Percentiles rank a stretch among this genome's conserved stretches.
Conservation (phyloP, 2,797 vertebrate genomes). For the Borostomias antarcticus region DNA sequence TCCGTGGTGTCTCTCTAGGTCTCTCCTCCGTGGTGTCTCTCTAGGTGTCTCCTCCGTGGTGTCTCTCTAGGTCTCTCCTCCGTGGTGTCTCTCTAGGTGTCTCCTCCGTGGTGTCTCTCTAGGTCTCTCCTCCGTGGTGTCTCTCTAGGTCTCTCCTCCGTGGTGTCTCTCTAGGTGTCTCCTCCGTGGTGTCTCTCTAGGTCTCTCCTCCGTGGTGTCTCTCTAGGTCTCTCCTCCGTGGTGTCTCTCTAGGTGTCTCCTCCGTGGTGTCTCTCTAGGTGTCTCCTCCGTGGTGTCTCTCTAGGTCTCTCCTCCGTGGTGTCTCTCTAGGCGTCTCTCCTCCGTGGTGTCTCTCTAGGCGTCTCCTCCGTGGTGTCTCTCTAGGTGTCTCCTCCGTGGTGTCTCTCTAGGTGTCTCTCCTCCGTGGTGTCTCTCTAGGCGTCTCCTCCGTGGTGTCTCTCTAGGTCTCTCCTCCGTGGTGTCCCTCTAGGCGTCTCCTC, state of each 20-base stretch:
- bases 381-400: slow-evolving; percentile 21
- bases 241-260: slow-evolving; percentile 25
- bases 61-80: slow-evolving; percentile 26
- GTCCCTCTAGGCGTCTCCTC: neutral
- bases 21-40: slow-evolving; percentile 22
- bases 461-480: slow-evolving; percentile 29
- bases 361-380: slow-evolving; percentile 21
- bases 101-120: slow-evolving; percentile 18
- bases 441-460: slow-evolving; percentile 15
- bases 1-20: slow-evolving; percentile 23
- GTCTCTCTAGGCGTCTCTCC: neutral
- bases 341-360: too few relatives aligned
- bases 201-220: slow-evolving; percentile 13
- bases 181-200: too few relatives aligned
- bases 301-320: slow-evolving; percentile 29
- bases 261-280: neutral
- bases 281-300: slow-evolving; percentile 15
- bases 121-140: slow-evolving; percentile 13
- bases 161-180: too few relatives aligned
- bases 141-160: slow-evolving; percentile 20
- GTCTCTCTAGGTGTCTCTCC: slow-evolving; percentile 22
- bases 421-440: neutral
- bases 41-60: slow-evolving; percentile 3
- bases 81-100: neutral
- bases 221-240: slow-evolving; percentile 22